Evolutionary conservation across 1,140 invertebrate species (phyloP).

Genomic region (Drosophila littoralis): DNA sequence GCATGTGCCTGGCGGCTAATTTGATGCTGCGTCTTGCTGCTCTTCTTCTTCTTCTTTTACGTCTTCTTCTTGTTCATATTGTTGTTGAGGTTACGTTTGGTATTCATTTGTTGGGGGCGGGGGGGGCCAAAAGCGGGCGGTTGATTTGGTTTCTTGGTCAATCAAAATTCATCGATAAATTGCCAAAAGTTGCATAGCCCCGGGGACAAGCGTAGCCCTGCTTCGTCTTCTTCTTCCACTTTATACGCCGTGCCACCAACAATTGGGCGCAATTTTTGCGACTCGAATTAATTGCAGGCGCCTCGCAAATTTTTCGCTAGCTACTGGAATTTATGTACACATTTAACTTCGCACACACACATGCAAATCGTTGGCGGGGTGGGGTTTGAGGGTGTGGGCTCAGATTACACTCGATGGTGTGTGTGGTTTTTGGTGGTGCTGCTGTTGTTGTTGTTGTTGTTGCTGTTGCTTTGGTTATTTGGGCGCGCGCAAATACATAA

Average conservation of each 20-base stretch:
- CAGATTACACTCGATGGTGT: slow-evolving; percentile 31
- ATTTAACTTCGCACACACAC: slow-evolving; percentile 16
- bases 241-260: neutral
- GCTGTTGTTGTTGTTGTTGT: slow-evolving; percentile 1
- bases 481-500: slow-evolving; percentile 47
- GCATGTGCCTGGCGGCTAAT: slow-evolving; percentile 8
- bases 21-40: neutral
- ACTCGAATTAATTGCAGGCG: slow-evolving; percentile 69
- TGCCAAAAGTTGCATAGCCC: slow-evolving; percentile 36
- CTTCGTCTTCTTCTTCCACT: neutral
- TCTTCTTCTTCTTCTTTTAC: neutral
- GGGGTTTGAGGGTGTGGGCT: neutral
- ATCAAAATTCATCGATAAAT: slow-evolving; percentile 53
- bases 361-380: slow-evolving; percentile 36
- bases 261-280: slow-evolving; percentile 24
- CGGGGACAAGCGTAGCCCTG: neutral
- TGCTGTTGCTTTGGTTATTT: slow-evolving; percentile 10
- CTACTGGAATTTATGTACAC: slow-evolving; percentile 74
- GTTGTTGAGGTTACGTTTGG: slow-evolving; percentile 9
- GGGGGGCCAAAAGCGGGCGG: too few relatives aligned
- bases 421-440: slow-evolving; percentile 25
- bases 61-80: slow-evolving; percentile 8
- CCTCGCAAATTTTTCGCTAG: slow-evolving; percentile 28
- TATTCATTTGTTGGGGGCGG: slow-evolving; percentile 1
- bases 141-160: slow-evolving; percentile 31